Evolutionary conservation across 2,888 invertebrate genomes (phyloP).

Genomic region (Diplolepis rosae): DNA sequence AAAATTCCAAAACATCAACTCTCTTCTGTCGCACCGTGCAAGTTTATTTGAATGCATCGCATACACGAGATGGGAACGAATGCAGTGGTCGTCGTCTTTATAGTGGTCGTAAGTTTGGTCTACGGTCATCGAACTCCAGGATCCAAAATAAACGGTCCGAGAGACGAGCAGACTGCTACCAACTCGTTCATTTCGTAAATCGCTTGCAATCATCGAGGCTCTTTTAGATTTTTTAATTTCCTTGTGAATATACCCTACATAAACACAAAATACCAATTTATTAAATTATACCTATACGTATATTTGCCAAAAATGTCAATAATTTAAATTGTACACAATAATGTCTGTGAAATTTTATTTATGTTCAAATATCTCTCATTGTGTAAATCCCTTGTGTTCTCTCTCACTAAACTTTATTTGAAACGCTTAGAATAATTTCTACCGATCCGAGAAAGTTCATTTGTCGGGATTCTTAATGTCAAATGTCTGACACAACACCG

Average conservation of each 20-base stretch:
- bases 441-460: not conserved
- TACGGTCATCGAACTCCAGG: conserved; percentile 50
- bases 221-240: conserved; percentile 22
- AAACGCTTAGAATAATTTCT: not conserved
- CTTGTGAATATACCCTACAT: too few species aligned
- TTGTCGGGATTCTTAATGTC: not conserved
- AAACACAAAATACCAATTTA: too few species aligned
- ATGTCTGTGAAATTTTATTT: too few species aligned
- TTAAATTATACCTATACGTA: too few species aligned
- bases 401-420: not conserved
- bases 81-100: conserved; percentile 19
- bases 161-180: conserved; percentile 46
- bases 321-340: too few species aligned
- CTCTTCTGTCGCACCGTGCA: not conserved
- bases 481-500: not conserved
- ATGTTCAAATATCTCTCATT: not conserved
- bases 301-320: too few species aligned
- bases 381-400: not conserved
- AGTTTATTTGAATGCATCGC: conserved; percentile 23
- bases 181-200: conserved; percentile 47
- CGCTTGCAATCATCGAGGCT: conserved; percentile 42
- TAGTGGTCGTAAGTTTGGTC: conserved; percentile 27
- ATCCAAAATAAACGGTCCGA: conserved; percentile 50
- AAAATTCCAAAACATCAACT: not conserved
- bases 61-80: conserved; percentile 7